Evolutionary conservation across 2,888 invertebrate genomes (phyloP).

Genomic region (Cantharis lateralis): DNA sequence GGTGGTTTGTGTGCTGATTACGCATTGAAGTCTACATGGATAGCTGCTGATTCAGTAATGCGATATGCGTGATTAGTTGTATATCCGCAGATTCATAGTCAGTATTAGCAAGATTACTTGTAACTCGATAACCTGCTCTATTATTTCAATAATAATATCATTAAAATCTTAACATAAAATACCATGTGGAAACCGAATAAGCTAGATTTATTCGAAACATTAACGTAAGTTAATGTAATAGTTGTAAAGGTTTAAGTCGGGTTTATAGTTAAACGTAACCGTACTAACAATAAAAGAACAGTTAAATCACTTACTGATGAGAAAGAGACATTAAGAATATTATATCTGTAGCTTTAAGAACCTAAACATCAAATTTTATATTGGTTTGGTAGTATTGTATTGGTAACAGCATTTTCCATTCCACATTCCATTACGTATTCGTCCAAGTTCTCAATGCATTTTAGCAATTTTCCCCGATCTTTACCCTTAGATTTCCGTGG

Average conservation of each 20-base stretch:
- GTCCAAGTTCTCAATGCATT: too few species aligned
- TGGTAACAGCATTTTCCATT: too few species aligned
- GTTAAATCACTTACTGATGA: too few species aligned
- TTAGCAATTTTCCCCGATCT: too few species aligned
- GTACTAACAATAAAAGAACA: too few species aligned
- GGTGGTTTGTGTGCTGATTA: background rate
- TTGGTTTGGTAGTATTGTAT: too few species aligned
- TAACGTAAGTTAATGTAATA: background rate
- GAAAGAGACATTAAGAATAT: too few species aligned
- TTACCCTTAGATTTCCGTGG: too few species aligned
- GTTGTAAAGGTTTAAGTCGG: background rate
- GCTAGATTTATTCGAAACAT: background rate
- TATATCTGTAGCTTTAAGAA: too few species aligned
- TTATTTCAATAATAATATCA: background rate
- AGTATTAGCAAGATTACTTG: background rate
- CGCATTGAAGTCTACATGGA: background rate
- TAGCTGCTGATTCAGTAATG: too few species aligned
- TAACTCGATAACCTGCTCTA: background rate
- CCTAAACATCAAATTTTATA: too few species aligned
- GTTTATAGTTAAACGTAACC: background rate
- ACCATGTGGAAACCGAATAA: background rate
- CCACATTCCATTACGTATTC: too few species aligned
- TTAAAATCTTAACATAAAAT: background rate
- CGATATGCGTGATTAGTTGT: background rate
- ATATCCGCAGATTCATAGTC: background rate